A percentile compares a stretch with the other conserved stretches of the same genome.
Conservation (phyloP, 2,797 vertebrate species). For the Pantherophis vulpinus region DNA sequence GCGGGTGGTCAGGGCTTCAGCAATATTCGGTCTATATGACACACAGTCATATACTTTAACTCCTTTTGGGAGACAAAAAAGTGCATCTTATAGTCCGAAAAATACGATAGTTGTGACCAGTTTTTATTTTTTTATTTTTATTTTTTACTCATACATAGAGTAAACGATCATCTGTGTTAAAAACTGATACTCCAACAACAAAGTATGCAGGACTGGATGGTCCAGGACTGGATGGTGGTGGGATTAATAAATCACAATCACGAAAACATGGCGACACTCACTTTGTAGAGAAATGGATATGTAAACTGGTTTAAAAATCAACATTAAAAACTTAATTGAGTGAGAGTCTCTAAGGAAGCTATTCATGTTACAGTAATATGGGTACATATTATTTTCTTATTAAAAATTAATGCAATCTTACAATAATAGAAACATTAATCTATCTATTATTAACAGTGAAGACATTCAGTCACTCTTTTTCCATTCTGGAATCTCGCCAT, state of each 20-base stretch:
- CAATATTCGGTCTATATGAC: too few species aligned
- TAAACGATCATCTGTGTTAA: not conserved
- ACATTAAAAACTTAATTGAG: not conserved
- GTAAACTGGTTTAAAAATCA: not conserved
- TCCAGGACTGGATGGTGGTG: not conserved
- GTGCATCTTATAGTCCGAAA: too few species aligned
- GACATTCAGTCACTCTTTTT: not conserved
- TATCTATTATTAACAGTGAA: not conserved
- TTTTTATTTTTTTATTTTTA: not conserved
- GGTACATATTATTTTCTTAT: not conserved
- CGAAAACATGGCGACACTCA: not conserved
- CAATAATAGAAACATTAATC: not conserved
- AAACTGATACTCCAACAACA: not conserved
- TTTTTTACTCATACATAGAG: not conserved
- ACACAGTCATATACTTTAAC: too few species aligned
- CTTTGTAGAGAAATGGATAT: not conserved
- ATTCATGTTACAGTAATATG: not conserved
- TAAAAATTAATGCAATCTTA: not conserved
- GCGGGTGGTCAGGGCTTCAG: too few species aligned
- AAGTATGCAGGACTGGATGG: not conserved
- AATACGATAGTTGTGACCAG: not conserved
- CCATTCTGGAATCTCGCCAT: not conserved
- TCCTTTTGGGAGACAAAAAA: too few species aligned
- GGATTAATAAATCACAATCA: not conserved
- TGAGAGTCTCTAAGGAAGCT: not conserved